Evolutionary conservation across 2,113 vertebrate species (phyloP).

Genomic region (Urocynchramus pylzowi): DNA sequence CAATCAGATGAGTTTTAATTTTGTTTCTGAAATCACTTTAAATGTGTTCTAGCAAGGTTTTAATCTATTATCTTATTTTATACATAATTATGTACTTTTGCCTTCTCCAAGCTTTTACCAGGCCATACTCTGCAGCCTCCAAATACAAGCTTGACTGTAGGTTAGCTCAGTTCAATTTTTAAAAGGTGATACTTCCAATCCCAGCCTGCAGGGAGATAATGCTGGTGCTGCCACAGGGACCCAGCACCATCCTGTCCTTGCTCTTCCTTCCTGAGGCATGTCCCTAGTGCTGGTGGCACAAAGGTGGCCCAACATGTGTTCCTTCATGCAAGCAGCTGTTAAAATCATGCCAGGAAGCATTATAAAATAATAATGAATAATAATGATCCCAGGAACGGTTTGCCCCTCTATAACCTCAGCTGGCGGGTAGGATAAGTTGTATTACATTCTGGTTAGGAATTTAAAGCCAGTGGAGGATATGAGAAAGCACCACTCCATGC

Average conservation of each 20-base stretch:
- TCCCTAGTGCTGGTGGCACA: not conserved
- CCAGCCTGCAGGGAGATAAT: not conserved
- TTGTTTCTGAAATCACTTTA: not conserved
- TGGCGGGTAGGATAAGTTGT: not conserved
- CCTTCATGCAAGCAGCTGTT: not conserved
- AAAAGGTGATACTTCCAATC: not conserved
- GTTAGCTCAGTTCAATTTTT: not conserved
- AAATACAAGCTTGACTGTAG: not conserved
- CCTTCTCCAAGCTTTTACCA: not conserved
- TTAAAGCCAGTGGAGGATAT: not conserved
- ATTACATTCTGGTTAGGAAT: not conserved
- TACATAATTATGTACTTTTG: not conserved
- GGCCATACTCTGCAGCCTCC: not conserved
- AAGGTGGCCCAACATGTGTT: not conserved
- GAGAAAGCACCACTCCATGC: not conserved
- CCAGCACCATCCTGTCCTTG: not conserved
- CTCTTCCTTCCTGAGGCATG: not conserved
- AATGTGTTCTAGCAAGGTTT: not conserved
- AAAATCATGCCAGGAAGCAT: not conserved
- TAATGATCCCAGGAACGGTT: not conserved
- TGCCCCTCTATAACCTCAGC: not conserved
- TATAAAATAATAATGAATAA: constrained; percentile 19
- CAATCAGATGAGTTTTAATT: not conserved
- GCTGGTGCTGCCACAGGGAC: not conserved
- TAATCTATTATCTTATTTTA: not conserved